phyloP scores from a whole-genome alignment of 2,888 invertebrate genomes.

The Lasioglossum zephyrum region DNA sequence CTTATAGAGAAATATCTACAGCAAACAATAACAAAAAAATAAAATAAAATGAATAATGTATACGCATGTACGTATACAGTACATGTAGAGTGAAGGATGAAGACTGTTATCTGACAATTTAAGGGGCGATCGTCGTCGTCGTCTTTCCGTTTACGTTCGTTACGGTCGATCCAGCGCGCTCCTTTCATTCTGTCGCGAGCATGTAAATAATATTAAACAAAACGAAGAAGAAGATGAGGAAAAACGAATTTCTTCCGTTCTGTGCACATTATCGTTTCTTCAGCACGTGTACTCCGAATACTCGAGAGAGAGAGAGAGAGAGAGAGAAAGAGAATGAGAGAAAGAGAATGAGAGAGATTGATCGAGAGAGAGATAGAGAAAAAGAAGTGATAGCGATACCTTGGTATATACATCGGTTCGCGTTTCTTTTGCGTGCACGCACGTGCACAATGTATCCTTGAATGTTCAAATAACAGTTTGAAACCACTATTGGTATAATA shows the following conservation, averaged over 20 bases:
- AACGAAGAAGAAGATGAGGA: background rate
- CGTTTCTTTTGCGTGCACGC: conserved; percentile 1
- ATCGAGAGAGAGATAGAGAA: background rate
- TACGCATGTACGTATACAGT: conserved; percentile 23
- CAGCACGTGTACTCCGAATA: background rate
- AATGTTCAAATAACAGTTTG: conserved; percentile 16
- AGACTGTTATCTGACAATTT: conserved; percentile 21
- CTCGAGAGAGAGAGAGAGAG: background rate
- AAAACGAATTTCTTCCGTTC: conserved; percentile 5
- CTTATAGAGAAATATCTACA: conserved; percentile 26
- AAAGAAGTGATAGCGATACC: background rate
- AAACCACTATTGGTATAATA: conserved; percentile 31
- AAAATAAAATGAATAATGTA: conserved; percentile 21
- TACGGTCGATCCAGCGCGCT: background rate
- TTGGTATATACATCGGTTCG: background rate
- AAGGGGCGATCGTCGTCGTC: conserved; percentile 6
- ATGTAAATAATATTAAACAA: conserved; percentile 5
- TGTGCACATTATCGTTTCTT: conserved; percentile 12
- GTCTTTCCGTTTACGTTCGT: background rate
- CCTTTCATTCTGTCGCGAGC: conserved; percentile 1
- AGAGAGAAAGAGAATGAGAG: background rate
- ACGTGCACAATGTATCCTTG: conserved; percentile 10
- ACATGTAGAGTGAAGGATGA: conserved; percentile 10
- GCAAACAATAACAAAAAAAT: conserved; percentile 6
- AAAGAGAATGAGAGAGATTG: background rate